Percentiles rank a stretch among this genome's conserved stretches.
Conservation (phyloP, 2,888 invertebrate genomes). For the Agriopis marginaria region DNA sequence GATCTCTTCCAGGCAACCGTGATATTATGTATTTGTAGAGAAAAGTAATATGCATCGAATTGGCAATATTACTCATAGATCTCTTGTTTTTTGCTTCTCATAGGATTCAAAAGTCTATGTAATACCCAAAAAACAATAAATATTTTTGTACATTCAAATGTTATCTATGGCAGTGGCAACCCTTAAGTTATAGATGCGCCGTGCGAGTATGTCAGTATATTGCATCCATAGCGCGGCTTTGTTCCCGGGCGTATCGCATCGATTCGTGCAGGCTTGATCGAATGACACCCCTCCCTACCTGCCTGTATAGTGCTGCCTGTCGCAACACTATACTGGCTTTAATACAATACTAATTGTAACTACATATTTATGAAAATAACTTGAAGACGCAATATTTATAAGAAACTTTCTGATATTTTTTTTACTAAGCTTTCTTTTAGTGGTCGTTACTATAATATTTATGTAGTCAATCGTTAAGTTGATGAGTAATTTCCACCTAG, state of each 20-base stretch:
- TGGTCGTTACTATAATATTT: too few species aligned
- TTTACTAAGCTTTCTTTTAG: too few species aligned
- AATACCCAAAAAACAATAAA: background rate
- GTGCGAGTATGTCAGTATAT: constrained; percentile 51
- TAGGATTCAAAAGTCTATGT: too few species aligned
- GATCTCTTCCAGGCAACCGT: too few species aligned
- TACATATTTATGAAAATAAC: background rate
- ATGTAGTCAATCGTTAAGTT: too few species aligned
- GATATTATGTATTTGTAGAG: too few species aligned
- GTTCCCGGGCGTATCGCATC: constrained; percentile 81
- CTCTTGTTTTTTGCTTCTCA: too few species aligned
- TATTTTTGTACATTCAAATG: background rate
- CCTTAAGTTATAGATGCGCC: constrained; percentile 12
- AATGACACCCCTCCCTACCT: constrained; percentile 72
- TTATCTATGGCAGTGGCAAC: constrained; percentile 8
- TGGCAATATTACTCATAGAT: background rate
- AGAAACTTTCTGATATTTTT: too few species aligned
- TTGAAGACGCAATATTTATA: too few species aligned
- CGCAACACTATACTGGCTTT: constrained; percentile 50
- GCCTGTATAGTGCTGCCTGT: constrained; percentile 47
- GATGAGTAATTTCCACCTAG: too few species aligned
- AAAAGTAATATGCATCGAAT: background rate
- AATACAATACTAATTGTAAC: background rate
- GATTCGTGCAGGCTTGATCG: constrained; percentile 84
- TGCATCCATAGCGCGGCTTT: constrained; percentile 76